phyloP scores from a whole-genome alignment of 2,888 invertebrate genomes.

The Beris chalybata region DNA sequence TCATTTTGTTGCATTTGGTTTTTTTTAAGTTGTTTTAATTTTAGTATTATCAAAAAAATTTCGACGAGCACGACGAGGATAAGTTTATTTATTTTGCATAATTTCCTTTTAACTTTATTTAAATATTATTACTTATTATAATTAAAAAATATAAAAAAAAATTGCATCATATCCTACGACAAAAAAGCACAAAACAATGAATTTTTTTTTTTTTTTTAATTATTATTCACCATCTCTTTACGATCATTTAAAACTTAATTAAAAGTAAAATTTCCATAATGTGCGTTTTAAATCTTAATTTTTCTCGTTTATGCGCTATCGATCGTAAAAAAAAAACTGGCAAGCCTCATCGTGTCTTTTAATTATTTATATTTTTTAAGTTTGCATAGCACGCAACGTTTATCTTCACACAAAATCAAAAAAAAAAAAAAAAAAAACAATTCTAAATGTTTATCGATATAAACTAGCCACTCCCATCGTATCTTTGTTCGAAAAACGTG shows the following conservation, averaged over 20 bases:
- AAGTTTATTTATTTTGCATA: too few relatives aligned
- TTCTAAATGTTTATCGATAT: too few relatives aligned
- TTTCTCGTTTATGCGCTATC: not conserved
- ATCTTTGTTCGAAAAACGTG: too few relatives aligned
- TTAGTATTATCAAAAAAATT: conserved; percentile 9
- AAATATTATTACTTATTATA: conserved; percentile 8
- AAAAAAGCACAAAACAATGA: too few relatives aligned
- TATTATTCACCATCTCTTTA: not conserved
- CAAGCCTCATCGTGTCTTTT: not conserved
- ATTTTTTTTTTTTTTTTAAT: not conserved
- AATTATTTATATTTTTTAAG: not conserved
- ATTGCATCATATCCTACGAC: too few relatives aligned
- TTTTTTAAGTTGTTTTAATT: not conserved
- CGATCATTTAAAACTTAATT: conserved; percentile 1
- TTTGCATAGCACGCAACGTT: not conserved
- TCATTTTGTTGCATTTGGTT: conserved; percentile 8
- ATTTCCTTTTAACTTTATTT: conserved; percentile 9
- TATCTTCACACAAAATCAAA: too few relatives aligned
- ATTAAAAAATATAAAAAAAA: not conserved
- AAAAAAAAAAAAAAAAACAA: too few relatives aligned
- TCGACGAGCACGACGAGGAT: conserved; percentile 15
- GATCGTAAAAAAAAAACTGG: conserved; percentile 1
- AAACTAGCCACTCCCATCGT: too few relatives aligned
- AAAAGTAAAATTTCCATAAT: too few relatives aligned
- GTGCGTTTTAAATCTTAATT: not conserved